Base-by-base conservation (phyloP, 2,888 invertebrate species). In the Dendrolimus houi region DNA sequence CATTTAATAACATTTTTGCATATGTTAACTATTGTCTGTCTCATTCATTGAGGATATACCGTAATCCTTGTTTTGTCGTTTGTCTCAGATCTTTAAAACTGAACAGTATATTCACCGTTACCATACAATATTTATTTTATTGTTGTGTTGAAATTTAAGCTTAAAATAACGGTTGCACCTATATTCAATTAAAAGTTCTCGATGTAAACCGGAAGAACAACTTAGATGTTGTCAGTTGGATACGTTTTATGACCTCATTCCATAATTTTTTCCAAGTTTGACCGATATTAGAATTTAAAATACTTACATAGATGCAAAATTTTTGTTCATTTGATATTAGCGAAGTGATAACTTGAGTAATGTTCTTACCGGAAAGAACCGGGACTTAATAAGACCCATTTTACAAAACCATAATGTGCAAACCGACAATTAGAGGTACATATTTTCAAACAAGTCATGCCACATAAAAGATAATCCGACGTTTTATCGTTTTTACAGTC, bases 171-270 rank as follows among this genome's bases (percentile, higher is more conserved):
- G 75, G 74, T 65, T 47, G 10, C 47, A 41, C 57, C 62, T 58
- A 65, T 66, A 61, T 66, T 62, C 57, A 59, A 62, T 59, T 52
- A 60, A 53, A 52, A 58, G 62, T 53, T 62, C 47, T 64, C 55
- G 60, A 60, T 64, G 60, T 60, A 63, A 73, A 73, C 70, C 69
- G 68, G 72, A 67, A 68, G 61, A 73, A 56, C 67, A 56, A 58
- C 71, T 69, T 72, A 29, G 6, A 29, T 65, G 64, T 67, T 61
- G 62, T 66, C 63, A 29, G 59, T 54, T 58, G 59, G 64, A 65
- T 68, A 70, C 72, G 78, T 72, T 78, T 72, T 64, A 74, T 72
- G 70, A 72, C 74, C 73, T 62, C 65, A 47, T 52, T 54, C 29
- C 29, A 29, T 29, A 29, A 29, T 29, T 29, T 29, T 14, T 29